Evolutionary conservation across 2,888 invertebrate genomes (phyloP), one percentile per base, ranked within the genome.

Genomic region (Tetranychus truncatus): DNA sequence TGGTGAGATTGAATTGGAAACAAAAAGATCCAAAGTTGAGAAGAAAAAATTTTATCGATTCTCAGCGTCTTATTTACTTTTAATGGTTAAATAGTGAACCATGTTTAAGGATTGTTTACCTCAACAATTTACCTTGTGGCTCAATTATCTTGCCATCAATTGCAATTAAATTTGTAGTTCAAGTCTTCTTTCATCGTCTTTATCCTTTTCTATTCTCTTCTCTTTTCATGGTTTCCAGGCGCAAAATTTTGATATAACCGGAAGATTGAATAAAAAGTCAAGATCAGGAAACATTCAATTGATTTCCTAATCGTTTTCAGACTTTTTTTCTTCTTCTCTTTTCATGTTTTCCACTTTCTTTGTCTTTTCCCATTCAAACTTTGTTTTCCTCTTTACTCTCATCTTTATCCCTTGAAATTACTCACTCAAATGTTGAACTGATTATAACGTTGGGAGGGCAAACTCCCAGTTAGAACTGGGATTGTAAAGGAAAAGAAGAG

Each of bases 261-360:
- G 55, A 55, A 55, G 55, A 55, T 15, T 15, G 55, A 55, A 55
- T 55, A 55, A 55, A 55, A 55, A 55, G 55, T 55, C 9, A 55
- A 55, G 55, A 55, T 55, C 55, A 55, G 55, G 55, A 55, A 55
- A 55, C 55, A 55, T 55, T 55, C 55, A 55, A 55, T 55, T 55
- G 55, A 55, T 55, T 55, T 55, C 55, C 55, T 55, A 55, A 55
- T 55, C 55, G 55, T 55, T 55, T 55, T 55, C 15, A 55, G 11
- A 15, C 15, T 55, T 15, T 55, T 55, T 55, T 55, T 0, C 9
- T 55, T 15, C 24, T 24, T 24, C 15, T 55, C 55, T 55, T 55
- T 15, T 55, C 15, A 55, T 55, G 34, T 55, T 55, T 55, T 15
- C 55, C 55, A 55, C 55, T 55, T 15, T 55, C 34, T 34, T 34